A percentile compares a stretch with the other conserved stretches of the same genome.
These are phyloP conservation scores for Tetramorium parvispinum DNA, from an alignment of 1,140 invertebrate species.

Conservation along the genomic window DNA sequence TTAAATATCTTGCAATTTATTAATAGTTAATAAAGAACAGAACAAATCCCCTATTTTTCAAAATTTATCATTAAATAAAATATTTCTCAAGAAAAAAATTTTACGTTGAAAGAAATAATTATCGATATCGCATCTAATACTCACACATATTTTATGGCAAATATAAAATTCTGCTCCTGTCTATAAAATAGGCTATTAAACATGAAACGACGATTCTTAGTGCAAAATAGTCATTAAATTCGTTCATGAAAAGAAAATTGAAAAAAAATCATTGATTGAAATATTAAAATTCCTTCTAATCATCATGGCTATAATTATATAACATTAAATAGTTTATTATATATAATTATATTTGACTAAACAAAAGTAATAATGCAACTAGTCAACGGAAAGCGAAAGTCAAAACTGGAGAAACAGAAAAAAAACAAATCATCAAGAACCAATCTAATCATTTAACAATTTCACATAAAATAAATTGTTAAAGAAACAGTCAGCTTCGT, in stretches of 20 bases:
- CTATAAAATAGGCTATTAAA: background rate
- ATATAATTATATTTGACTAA: background rate
- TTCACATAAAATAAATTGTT: conserved; percentile 12
- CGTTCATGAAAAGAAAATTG: background rate
- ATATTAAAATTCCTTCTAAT: conserved; percentile 27
- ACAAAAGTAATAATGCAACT: background rate
- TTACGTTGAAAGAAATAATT: background rate
- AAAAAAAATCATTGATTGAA: background rate
- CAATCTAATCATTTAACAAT: background rate
- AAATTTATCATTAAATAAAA: background rate
- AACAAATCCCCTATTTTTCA: background rate
- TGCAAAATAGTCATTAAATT: conserved; percentile 11
- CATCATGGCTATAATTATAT: conserved; percentile 18
- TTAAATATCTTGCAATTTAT: background rate
- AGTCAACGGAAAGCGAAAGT: background rate
- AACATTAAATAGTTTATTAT: conserved; percentile 11
- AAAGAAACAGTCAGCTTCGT: conserved; percentile 3
- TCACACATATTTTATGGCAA: background rate
- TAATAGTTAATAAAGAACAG: background rate
- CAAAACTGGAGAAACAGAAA: background rate
- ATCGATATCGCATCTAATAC: background rate
- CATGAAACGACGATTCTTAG: background rate
- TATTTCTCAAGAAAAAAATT: background rate
- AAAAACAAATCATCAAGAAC: background rate
- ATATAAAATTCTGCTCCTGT: background rate